A percentile compares a stretch with the other conserved stretches of the same genome.
Conservation (phyloP, 2,888 invertebrate genomes). For the Papilio demoleus region DNA sequence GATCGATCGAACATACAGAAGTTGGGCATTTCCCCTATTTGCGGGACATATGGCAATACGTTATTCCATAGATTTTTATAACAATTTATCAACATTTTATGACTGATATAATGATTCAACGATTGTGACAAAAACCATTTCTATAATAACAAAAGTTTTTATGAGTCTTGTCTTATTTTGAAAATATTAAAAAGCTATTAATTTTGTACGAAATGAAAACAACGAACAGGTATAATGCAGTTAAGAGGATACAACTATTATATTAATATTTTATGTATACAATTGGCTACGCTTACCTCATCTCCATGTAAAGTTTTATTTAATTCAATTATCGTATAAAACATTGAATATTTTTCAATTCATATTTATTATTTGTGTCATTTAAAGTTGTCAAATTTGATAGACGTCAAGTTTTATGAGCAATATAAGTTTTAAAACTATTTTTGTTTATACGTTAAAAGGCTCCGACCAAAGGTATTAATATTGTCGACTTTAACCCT, state of each 20-base stretch:
- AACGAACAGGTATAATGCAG: not conserved
- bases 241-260: not conserved
- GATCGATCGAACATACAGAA: too few relatives aligned
- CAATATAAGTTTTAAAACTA: not conserved
- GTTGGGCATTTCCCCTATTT: too few relatives aligned
- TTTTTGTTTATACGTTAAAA: not conserved
- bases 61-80: too few relatives aligned
- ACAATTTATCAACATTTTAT: too few relatives aligned
- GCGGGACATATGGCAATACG: too few relatives aligned
- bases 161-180: too few relatives aligned
- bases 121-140: too few relatives aligned
- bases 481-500: too few relatives aligned
- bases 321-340: not conserved
- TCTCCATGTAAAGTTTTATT: not conserved
- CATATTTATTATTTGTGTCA: not conserved
- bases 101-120: too few relatives aligned
- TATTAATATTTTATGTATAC: not conserved
- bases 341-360: not conserved
- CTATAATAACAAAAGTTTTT: not conserved
- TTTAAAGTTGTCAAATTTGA: not conserved
- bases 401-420: not conserved
- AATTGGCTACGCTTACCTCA: not conserved
- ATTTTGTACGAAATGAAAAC: too few relatives aligned
- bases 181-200: too few relatives aligned
- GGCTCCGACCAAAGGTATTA: too few relatives aligned